Percentiles rank a stretch among this genome's conserved stretches.
phyloP scores from a whole-genome alignment of 2,888 invertebrate genomes.

The Julus scanicus region DNA sequence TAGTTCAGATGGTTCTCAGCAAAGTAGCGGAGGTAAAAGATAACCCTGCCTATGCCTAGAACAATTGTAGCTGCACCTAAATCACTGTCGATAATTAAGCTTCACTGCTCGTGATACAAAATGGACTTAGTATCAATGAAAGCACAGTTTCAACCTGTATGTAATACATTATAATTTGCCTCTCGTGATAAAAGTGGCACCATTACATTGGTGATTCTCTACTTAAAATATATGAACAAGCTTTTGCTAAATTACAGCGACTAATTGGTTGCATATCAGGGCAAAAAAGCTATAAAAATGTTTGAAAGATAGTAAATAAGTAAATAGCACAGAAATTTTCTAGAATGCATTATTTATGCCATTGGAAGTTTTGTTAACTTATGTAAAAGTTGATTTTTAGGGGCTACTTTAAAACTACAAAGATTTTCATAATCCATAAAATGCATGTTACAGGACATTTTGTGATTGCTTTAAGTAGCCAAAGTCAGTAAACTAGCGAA shows the following conservation, averaged over 20 bases:
- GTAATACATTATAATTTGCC: neutral
- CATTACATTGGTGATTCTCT: constrained; percentile 3
- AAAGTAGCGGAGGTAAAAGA: constrained; percentile 57
- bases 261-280: constrained; percentile 12
- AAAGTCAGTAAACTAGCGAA: neutral
- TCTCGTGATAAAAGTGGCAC: neutral
- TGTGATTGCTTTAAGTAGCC: neutral
- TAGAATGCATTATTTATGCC: neutral
- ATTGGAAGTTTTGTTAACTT: neutral
- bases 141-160: neutral
- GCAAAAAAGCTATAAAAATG: neutral
- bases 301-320: neutral
- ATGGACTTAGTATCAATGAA: neutral
- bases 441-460: neutral
- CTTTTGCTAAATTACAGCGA: neutral
- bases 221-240: neutral
- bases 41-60: constrained; percentile 54
- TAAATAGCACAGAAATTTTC: neutral
- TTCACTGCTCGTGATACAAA: constrained; percentile 12
- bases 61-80: constrained; percentile 16
- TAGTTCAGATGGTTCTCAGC: constrained; percentile 54
- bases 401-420: neutral
- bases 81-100: constrained; percentile 46
- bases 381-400: neutral
- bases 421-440: neutral